Conservation (phyloP, 1,140 invertebrate genomes). For the Aleiodes sp. region DNA sequence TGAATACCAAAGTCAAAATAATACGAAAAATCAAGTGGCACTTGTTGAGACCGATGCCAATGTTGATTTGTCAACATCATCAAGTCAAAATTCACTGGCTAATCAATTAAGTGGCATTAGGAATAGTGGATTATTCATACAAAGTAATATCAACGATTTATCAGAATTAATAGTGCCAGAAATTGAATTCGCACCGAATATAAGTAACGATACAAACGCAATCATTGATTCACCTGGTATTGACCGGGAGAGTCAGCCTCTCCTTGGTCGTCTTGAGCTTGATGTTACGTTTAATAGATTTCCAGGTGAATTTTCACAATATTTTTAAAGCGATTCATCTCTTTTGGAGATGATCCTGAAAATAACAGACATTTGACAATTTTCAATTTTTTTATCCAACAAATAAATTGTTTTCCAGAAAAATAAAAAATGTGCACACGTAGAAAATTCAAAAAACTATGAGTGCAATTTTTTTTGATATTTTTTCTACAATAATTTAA, state of each 20-base stretch:
- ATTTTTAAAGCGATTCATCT: constrained; percentile 14
- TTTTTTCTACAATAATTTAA: no score
- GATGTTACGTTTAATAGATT: constrained; percentile 83
- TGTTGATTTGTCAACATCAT: constrained; percentile 50
- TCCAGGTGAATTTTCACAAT: constrained; percentile 72
- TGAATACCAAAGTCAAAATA: constrained; percentile 64
- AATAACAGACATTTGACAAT: no score
- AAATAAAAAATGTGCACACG: no score
- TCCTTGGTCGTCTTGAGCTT: constrained; percentile 81
- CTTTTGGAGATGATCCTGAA: constrained; percentile 23
- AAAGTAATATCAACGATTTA: constrained; percentile 37
- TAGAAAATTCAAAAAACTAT: no score
- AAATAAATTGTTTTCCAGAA: no score
- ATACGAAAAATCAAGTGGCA: constrained; percentile 46
- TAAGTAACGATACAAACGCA: constrained; percentile 53
- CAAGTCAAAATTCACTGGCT: neutral
- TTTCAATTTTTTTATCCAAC: no score
- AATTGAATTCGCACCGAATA: constrained; percentile 59
- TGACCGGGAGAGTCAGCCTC: constrained; percentile 88
- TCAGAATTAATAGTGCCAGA: constrained; percentile 54
- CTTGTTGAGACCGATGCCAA: constrained; percentile 57
- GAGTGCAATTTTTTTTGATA: no score
- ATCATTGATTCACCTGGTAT: constrained; percentile 79
- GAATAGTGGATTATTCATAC: neutral
- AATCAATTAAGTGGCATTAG: neutral